Evolutionary conservation across 2,113 vertebrate species (phyloP).

Genomic region (Promerops cafer): DNA sequence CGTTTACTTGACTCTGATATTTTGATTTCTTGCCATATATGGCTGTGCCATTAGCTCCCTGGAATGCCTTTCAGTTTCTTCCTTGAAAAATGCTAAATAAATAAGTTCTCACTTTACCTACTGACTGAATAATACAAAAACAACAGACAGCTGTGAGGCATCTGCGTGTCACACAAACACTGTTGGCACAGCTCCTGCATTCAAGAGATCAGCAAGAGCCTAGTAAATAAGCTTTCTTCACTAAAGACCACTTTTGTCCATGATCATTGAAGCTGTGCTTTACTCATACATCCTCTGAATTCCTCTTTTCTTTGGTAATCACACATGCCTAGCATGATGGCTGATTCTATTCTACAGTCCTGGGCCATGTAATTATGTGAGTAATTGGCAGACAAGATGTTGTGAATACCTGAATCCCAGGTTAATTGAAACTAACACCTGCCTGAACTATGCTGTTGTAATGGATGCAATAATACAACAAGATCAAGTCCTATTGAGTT

Average conservation of each 20-base stretch:
- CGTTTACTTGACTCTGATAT: slow-evolving; percentile 10
- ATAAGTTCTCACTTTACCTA: slow-evolving; percentile 65
- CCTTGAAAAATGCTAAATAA: slow-evolving; percentile 52
- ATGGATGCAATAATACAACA: slow-evolving; percentile 62
- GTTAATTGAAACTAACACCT: slow-evolving; percentile 71
- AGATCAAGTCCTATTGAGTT: slow-evolving; percentile 74
- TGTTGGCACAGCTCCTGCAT: slow-evolving; percentile 18
- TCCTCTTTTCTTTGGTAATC: slow-evolving; percentile 76
- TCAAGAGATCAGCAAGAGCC: slow-evolving; percentile 47
- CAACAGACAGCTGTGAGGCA: slow-evolving; percentile 48
- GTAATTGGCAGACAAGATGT: slow-evolving; percentile 74
- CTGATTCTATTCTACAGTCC: slow-evolving; percentile 77
- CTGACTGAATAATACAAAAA: slow-evolving; percentile 56
- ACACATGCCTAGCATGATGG: slow-evolving; percentile 72
- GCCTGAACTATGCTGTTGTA: slow-evolving; percentile 64
- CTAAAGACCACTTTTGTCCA: slow-evolving; percentile 60
- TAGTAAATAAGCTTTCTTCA: slow-evolving; percentile 41
- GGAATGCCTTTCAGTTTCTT: slow-evolving; percentile 29
- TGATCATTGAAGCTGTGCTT: slow-evolving; percentile 63
- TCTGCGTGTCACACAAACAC: slow-evolving; percentile 49
- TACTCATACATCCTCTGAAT: slow-evolving; percentile 64
- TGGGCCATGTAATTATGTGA: slow-evolving; percentile 71
- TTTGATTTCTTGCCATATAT: slow-evolving; percentile 7
- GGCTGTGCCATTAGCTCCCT: neutral
- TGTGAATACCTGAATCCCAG: slow-evolving; percentile 76